Conservation (phyloP, 2,113 vertebrate genomes). For the Glaucomys volans region DNA sequence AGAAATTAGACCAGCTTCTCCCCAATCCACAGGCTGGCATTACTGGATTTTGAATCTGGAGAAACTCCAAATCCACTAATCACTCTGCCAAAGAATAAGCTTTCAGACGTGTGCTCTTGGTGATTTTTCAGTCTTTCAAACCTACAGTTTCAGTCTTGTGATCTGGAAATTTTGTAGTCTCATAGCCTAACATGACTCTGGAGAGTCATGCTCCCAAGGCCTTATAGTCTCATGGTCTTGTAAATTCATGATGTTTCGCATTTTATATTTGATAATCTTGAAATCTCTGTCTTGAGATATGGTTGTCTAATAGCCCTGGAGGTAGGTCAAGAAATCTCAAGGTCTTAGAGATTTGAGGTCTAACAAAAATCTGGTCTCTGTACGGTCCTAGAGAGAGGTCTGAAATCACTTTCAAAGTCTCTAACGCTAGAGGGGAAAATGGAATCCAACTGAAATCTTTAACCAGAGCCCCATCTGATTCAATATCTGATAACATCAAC, state of each 20-base stretch:
- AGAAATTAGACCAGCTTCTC: neutral
- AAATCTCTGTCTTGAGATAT: neutral
- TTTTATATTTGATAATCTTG: neutral
- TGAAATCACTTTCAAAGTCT: neutral
- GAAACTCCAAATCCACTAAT: neutral
- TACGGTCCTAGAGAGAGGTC: neutral
- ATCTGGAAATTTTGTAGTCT: neutral
- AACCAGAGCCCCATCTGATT: neutral
- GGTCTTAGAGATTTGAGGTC: neutral
- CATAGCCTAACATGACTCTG: neutral
- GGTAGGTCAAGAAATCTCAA: neutral
- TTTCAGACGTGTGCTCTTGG: neutral
- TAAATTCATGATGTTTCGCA: neutral
- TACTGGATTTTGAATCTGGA: slow-evolving; percentile 39
- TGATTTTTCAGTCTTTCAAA: neutral
- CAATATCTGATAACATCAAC: neutral
- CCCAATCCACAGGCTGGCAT: neutral
- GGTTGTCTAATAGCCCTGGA: neutral
- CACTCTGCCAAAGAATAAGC: neutral
- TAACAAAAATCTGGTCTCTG: neutral
- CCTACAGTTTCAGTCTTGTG: neutral
- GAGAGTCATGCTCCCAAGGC: neutral
- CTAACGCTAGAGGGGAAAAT: neutral
- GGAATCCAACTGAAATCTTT: neutral
- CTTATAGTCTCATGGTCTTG: neutral